A percentile compares a stretch with the other conserved stretches of the same genome.
Conservation (phyloP, 2,888 invertebrate genomes). For the Eueremaeus valkanovi region DNA sequence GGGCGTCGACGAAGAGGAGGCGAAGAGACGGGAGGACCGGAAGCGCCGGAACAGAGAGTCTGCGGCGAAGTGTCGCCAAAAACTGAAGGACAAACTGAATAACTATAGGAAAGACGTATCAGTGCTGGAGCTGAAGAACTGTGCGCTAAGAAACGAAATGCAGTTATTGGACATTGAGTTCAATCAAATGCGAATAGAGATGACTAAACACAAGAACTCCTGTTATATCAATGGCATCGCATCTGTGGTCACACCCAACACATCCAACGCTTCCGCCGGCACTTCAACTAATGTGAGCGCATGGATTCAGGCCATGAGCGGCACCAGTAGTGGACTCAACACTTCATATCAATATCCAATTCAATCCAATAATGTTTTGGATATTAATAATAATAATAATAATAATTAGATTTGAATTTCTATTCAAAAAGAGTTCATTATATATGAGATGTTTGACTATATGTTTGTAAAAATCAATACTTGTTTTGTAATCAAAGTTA, state of each 20-base stretch:
- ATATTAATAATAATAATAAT: no score
- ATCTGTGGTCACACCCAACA: neutral
- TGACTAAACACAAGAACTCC: neutral
- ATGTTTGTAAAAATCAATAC: no score
- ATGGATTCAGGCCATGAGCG: no score
- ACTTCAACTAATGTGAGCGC: no score
- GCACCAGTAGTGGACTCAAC: no score
- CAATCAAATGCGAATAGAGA: neutral
- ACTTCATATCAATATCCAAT: no score
- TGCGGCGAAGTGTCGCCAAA: slow-evolving; percentile 16
- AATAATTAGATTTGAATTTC: no score
- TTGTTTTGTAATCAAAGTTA: no score
- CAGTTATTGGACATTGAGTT: neutral
- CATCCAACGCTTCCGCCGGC: neutral
- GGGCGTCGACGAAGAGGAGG: neutral
- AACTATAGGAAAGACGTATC: neutral
- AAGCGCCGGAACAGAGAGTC: slow-evolving; percentile 18
- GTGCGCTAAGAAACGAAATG: neutral
- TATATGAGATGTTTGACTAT: no score
- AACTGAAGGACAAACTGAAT: neutral
- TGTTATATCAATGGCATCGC: neutral
- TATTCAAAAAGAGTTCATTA: no score
- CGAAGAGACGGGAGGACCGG: neutral
- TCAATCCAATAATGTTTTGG: no score
- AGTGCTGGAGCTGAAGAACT: neutral